These are phyloP conservation scores for Lonchura striata DNA, from an alignment of 2,113 vertebrate genomes.

Conservation along the genomic window DNA sequence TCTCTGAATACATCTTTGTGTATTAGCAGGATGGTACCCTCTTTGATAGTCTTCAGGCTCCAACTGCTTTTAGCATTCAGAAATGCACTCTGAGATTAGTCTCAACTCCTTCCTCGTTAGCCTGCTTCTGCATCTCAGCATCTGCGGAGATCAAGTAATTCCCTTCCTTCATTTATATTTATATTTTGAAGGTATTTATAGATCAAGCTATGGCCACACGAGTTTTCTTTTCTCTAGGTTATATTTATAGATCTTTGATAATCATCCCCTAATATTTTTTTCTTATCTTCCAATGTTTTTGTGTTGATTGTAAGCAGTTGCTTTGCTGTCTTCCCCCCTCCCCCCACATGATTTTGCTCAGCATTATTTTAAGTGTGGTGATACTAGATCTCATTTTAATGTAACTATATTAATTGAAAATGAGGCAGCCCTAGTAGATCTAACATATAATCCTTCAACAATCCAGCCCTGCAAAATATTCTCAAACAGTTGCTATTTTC, in stretches of 20 bases:
- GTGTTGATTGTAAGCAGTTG: neutral
- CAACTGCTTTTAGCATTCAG: neutral
- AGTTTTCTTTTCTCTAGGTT: slow-evolving; percentile 10
- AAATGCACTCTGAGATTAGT: neutral
- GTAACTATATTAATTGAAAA: neutral
- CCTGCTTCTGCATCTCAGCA: neutral
- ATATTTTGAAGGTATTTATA: slow-evolving; percentile 30
- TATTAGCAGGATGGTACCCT: neutral
- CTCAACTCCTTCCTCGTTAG: neutral
- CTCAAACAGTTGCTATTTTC: neutral
- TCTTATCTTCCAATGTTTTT: neutral
- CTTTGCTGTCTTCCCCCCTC: neutral
- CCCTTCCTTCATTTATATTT: slow-evolving; percentile 28
- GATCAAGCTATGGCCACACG: neutral
- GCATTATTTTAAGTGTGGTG: neutral
- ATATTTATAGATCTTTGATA: neutral
- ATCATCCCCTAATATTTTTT: neutral
- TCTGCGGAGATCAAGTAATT: slow-evolving; percentile 12
- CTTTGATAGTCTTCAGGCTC: neutral
- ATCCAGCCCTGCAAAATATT: neutral
- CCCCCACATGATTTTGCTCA: neutral
- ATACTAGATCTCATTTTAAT: neutral
- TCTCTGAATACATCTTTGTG: neutral
- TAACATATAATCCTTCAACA: neutral
- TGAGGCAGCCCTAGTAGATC: neutral